A percentile compares a stretch with the other conserved stretches of the same genome.
phyloP scores from a whole-genome alignment of 2,888 invertebrate species.

The Cremastinae sp. region DNA sequence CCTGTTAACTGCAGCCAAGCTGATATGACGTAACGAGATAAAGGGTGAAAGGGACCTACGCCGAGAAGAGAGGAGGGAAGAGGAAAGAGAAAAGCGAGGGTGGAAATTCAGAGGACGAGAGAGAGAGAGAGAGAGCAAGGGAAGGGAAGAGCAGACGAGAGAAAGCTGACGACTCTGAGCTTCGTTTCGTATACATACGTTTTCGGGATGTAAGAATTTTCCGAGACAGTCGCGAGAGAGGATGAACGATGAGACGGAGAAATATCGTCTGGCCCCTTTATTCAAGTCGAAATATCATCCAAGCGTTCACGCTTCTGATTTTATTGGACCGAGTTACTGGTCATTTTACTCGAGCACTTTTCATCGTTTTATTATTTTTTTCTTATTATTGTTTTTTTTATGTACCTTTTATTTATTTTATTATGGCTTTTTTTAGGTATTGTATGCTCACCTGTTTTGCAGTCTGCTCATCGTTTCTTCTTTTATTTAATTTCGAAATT shows the following conservation, averaged over 20 bases:
- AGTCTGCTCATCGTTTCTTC: too few species aligned
- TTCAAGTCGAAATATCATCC: not conserved
- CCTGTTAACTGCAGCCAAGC: slow-evolving; percentile 67
- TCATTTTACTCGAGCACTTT: slow-evolving; percentile 9
- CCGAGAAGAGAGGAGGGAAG: slow-evolving; percentile 24
- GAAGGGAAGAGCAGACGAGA: slow-evolving; percentile 33
- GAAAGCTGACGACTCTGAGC: slow-evolving; percentile 39
- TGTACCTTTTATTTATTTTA: not conserved
- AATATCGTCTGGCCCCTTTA: too few species aligned
- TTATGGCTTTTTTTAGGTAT: not conserved
- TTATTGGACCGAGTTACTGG: slow-evolving; percentile 25
- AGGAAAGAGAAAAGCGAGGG: slow-evolving; percentile 41
- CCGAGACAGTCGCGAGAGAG: too few species aligned
- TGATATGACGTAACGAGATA: slow-evolving; percentile 65
- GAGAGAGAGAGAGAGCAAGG: slow-evolving; percentile 16
- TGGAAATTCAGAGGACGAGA: slow-evolving; percentile 21
- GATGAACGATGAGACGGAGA: not conserved
- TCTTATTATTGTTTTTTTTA: not conserved
- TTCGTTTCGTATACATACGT: not conserved
- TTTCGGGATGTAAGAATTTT: not conserved
- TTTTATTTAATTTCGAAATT: too few species aligned
- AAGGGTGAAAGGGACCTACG: slow-evolving; percentile 47
- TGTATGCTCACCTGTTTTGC: too few species aligned
- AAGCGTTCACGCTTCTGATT: slow-evolving; percentile 14
- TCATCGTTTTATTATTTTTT: not conserved